These are phyloP conservation scores for Diplazon laetatorius DNA, from an alignment of 2,888 invertebrate species.

Conservation along the genomic window DNA sequence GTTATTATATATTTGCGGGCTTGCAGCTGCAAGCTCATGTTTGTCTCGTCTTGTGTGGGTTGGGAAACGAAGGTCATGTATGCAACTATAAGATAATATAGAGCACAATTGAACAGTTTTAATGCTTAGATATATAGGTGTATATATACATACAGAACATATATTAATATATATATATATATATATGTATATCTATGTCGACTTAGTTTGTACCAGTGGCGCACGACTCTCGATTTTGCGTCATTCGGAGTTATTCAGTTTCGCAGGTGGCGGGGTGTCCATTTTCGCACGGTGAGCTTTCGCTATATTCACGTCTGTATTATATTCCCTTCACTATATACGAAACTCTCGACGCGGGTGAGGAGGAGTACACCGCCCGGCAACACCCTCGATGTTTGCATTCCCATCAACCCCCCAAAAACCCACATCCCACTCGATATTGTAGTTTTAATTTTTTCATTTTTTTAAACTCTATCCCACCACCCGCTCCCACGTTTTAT, in stretches of 20 bases:
- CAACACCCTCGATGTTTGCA: background rate
- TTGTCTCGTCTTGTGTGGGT: background rate
- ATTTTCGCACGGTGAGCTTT: slow-evolving; percentile 45
- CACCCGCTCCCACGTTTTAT: slow-evolving; percentile 11
- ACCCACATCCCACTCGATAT: background rate
- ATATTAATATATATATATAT: no score
- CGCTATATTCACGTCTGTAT: slow-evolving; percentile 28
- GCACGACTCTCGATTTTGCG: background rate
- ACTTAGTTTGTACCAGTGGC: background rate
- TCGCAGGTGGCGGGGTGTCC: slow-evolving; percentile 27
- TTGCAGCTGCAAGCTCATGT: no score
- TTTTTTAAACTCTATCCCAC: background rate
- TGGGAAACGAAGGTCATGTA: no score
- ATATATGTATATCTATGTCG: no score
- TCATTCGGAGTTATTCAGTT: slow-evolving; percentile 26
- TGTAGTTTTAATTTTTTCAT: background rate
- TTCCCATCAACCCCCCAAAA: slow-evolving; percentile 5
- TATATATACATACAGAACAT: no score
- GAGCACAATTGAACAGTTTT: background rate
- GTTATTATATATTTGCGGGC: no score
- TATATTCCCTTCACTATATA: slow-evolving; percentile 26
- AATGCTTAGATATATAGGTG: no score
- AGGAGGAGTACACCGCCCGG: no score
- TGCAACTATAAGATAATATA: background rate
- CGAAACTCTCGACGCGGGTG: slow-evolving; percentile 20